Base-by-base conservation (phyloP, 1,140 invertebrate genomes). In the Ganaspis sp. region DNA sequence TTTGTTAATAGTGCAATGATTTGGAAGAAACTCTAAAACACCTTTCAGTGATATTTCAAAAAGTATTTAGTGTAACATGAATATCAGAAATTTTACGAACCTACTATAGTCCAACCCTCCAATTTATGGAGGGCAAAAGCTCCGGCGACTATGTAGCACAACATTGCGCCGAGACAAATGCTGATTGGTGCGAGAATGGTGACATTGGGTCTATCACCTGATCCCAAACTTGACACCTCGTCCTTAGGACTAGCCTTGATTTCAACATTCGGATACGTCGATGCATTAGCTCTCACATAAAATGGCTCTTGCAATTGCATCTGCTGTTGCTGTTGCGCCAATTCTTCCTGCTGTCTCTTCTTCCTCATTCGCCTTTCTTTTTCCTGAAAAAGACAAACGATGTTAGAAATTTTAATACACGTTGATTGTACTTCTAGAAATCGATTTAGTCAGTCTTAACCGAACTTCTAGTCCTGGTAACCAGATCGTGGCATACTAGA, bases 121-220 rank as follows among this genome's bases (percentile, higher is more conserved):
- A 97, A 91, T 82, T 96, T 94, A 84, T 96, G 95, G 37, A 99
- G 94, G 9, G 98, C 93, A 42, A 98, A 94, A 1, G 98, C 97
- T 0, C 98, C 98, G 19, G 96, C 93, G 73, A 95, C 93, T 53
- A 98, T 96, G 84, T 98, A 98, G 78, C 94, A 94, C 72, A 96
- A 93, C 92, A 98, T 96, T 79, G 95, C 94, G 8, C 93, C 93
- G 5, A 97, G 91, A 86, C 96, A 97, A 26, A 96, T 93, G 53
- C 94, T 91, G 37, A 96, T 94, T 9, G 95, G 95, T 6, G 95
- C 95, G 73, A 96, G 87, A 81, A 96, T 96, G 58, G 94, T 95
- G 53, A 95, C 93, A 70, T 94, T 94, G 71, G 94, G 93, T 82
- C 95, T 92, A 78, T 91, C 89, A 23, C 90, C 90, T 53, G 90